Conservation (phyloP, 2,888 invertebrate species). For the Lasioglossum villosulum region DNA sequence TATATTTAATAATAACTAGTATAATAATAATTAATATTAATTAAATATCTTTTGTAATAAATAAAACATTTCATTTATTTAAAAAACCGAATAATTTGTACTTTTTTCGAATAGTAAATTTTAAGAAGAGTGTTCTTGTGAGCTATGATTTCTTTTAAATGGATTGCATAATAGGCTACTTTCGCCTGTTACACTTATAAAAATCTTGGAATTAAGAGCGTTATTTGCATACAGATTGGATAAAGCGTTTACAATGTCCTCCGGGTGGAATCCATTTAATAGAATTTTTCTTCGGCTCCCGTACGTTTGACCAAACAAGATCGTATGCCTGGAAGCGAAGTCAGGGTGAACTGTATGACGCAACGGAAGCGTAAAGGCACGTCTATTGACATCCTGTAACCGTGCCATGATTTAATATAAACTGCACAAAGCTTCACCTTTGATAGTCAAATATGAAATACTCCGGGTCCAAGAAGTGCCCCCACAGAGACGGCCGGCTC, state of each 20-base stretch:
- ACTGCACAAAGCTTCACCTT: constrained; percentile 79
- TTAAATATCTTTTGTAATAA: neutral
- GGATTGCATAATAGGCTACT: neutral
- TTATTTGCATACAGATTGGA: neutral
- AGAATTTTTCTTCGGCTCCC: constrained; percentile 17
- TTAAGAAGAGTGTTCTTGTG: no score
- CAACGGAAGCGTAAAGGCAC: constrained; percentile 47
- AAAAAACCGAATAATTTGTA: no score
- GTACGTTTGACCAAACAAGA: neutral
- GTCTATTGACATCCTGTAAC: constrained; percentile 75
- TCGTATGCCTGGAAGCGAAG: constrained; percentile 23
- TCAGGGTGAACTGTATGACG: neutral
- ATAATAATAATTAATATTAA: no score
- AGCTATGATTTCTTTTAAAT: no score
- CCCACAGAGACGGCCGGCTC: constrained; percentile 62
- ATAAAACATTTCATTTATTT: no score
- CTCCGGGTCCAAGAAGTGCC: constrained; percentile 72
- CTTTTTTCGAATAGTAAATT: no score
- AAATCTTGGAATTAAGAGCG: neutral
- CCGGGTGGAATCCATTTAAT: neutral
- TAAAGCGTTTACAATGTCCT: neutral
- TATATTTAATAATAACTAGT: no score
- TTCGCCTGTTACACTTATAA: neutral
- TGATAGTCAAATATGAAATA: constrained; percentile 80
- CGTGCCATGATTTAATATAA: constrained; percentile 80